These are phyloP conservation scores for Pantala flavescens DNA, from an alignment of 1,140 invertebrate species.

Conservation along the genomic window DNA sequence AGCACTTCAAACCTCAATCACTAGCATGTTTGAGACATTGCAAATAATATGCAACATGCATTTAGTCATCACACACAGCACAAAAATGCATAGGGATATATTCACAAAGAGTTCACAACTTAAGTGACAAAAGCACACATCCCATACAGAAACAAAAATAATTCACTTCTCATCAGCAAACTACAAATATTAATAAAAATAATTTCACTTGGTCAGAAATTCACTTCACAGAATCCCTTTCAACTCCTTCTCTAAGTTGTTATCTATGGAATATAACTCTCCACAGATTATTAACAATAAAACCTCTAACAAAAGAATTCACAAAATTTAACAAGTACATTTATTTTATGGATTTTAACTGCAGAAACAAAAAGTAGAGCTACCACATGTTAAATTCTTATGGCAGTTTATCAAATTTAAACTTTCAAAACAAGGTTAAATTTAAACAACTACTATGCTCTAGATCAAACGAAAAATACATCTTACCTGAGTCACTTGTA, in stretches of 20 bases:
- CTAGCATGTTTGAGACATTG: neutral
- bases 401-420: too few relatives aligned
- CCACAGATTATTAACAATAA: neutral
- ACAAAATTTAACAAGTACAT: neutral
- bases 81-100: constrained; percentile 8
- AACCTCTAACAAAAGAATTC: neutral
- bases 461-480: too few relatives aligned
- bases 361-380: too few relatives aligned
- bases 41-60: constrained; percentile 1
- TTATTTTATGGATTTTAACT: too few relatives aligned
- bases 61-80: neutral
- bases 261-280: neutral
- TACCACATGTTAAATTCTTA: too few relatives aligned
- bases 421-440: too few relatives aligned
- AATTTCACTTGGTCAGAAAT: constrained; percentile 3
- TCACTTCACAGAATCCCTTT: neutral
- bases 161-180: neutral
- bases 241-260: neutral
- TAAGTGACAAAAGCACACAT: neutral
- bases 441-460: too few relatives aligned
- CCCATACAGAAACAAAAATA: constrained; percentile 1
- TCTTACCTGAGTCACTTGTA: too few relatives aligned
- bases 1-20: neutral
- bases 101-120: neutral
- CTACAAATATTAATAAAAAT: neutral